A percentile compares a stretch with the other conserved stretches of the same genome.
These are phyloP conservation scores for Anabacerthia variegaticeps DNA, from an alignment of 2,797 vertebrate species.

Conservation along the genomic window DNA sequence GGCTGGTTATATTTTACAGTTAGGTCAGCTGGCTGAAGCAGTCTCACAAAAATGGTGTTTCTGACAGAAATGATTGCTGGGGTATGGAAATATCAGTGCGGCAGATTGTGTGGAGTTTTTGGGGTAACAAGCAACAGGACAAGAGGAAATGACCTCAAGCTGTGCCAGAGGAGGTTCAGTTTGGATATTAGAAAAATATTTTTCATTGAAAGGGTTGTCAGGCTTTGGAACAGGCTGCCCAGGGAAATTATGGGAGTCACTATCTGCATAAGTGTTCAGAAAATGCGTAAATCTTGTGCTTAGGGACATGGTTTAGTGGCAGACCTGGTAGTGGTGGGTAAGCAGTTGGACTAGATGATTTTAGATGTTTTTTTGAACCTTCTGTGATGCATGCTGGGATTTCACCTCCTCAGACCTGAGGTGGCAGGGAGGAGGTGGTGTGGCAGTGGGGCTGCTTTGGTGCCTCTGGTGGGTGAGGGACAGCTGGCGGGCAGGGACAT, in stretches of 20 bases:
- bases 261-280: not conserved
- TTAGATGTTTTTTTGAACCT: not conserved
- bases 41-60: not conserved
- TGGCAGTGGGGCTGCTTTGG: not conserved
- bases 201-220: not conserved
- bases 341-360: not conserved
- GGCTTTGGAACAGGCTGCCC: not conserved
- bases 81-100: not conserved
- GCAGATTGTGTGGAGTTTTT: not conserved
- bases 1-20: not conserved
- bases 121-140: not conserved
- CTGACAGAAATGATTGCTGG: not conserved
- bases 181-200: not conserved
- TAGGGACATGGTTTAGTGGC: not conserved
- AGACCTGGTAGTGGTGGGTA: not conserved
- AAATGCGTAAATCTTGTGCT: not conserved
- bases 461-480: not conserved
- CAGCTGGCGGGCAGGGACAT: not conserved
- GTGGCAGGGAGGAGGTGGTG: not conserved
- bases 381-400: rapidly evolving
- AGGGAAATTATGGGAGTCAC: not conserved
- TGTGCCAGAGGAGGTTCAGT: not conserved
- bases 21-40: not conserved
- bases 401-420: not conserved
- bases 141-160: not conserved